Base-by-base conservation (phyloP, 2,113 vertebrate genomes). In the Dryoscopus gambensis region DNA sequence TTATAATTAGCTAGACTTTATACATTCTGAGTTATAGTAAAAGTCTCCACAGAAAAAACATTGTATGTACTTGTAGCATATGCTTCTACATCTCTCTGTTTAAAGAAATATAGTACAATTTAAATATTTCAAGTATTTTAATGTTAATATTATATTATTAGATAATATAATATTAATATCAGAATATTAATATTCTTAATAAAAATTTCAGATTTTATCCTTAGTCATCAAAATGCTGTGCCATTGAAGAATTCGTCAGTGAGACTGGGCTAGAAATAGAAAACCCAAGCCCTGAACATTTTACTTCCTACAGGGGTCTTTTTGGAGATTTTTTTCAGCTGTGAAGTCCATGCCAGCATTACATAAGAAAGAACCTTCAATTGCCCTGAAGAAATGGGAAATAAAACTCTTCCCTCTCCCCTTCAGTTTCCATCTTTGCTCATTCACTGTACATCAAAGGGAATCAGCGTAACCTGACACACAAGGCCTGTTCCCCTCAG, bases 361-460 rank as follows among this genome's bases (percentile, higher is more conserved):
- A 90, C 35, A 71, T 33, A 95, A 94, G 60, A 95, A 95, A 95
- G 84, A 65, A 94, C 62, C 85, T 86, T 94, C 91, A 97, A 96
- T 17, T 97, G 92, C 59, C 86, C 83, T 44, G 33, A 97, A 91
- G 89, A 97, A 97, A 90, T 5, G 84, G 69, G 90, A 97, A 97
- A 96, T 96, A 90, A 97, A 96, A 97, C 90, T 96, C 90, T 97
- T 97, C 92, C 95, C 78, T 93, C 91, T 96, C 70, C 88, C 96
- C 88, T 97, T 96, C 97, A 93, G 91, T 65, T 90, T 97, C 95
- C 94, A 96, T 90, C 95, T 83, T 95, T 44, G 85, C 83, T 97
- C 91, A 97, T 98, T 97, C 97, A 97, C 93, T 63, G 7, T 49
- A 97, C 97, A 98, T 98, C 98, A 98, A 98, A 98, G 95, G 79